These are phyloP conservation scores for Mastacembelus armatus DNA, from an alignment of 2,797 vertebrate species.

Conservation along the genomic window DNA sequence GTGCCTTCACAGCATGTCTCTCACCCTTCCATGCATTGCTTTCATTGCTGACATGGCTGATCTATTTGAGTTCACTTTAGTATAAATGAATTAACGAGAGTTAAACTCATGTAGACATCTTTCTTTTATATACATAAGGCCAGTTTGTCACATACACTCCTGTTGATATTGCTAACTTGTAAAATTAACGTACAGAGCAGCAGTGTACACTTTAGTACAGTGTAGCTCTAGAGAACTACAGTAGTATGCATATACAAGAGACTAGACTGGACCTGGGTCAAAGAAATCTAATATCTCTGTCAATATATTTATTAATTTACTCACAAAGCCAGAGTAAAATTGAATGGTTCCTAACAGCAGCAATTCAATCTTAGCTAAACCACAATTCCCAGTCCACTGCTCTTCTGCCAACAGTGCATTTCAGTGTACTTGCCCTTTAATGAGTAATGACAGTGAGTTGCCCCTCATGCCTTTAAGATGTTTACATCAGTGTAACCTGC, in stretches of 20 bases:
- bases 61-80: too few species aligned
- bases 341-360: slow-evolving; percentile 1
- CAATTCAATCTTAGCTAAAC: slow-evolving; percentile 1
- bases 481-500: slow-evolving; percentile 29
- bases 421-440: not conserved
- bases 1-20: too few species aligned
- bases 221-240: not conserved
- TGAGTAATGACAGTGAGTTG: slow-evolving; percentile 8
- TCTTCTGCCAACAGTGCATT: not conserved
- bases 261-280: slow-evolving; percentile 18
- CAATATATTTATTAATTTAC: slow-evolving; percentile 54
- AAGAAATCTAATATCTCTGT: slow-evolving; percentile 39
- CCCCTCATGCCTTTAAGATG: not conserved
- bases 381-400: not conserved
- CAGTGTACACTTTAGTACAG: not conserved
- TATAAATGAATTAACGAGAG: too few species aligned
- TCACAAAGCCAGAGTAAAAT: not conserved
- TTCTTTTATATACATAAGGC: too few species aligned
- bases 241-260: slow-evolving; percentile 7
- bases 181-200: not conserved
- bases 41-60: too few species aligned
- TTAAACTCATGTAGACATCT: too few species aligned
- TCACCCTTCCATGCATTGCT: too few species aligned
- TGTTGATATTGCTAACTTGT: not conserved
- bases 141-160: not conserved